Evolutionary conservation across 2,888 invertebrate genomes (phyloP), one percentile per base, ranked within the genome.

Genomic region (Catonia carolina): DNA sequence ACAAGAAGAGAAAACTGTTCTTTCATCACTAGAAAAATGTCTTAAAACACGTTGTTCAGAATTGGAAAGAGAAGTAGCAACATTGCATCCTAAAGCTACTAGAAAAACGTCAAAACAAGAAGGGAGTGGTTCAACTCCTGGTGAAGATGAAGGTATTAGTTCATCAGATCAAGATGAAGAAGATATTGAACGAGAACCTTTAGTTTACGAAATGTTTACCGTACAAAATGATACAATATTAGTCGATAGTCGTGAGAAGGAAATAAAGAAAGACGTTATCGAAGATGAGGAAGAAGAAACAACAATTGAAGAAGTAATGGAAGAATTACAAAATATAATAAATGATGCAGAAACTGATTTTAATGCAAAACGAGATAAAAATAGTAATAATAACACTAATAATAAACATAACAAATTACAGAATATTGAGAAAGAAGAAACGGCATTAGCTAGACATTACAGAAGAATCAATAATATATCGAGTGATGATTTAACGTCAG

Each of bases 61-160:
- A 66, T 72, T 87, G 3, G 85, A 86, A 71, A 80, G 83, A 39
- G 86, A 87, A 72, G 83, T 86, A 1, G 76, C 77, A 4, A 79
- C 82, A 1, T 69, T 82, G 12, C 74, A 80, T 61, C 80, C 81
- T 1, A 77, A 76, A 22, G 60, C 52, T 2, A 58, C 49, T 71
- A 73, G n/a, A 61, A 73, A 20, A 51, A 76, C 68, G 77, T 55
- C 55, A 14, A 56, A 58, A 41, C 48, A 59, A 48, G 52, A 58
- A 31, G 59, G 60, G 31, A 56, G 61, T 31, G 64, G 64, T 1
- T 68, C 67, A 2, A 67, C 87, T 5, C 87, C 89, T 63, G 86
- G 86, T 36, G 89, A 90, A 73, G 90, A 90, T 68, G 90, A 90
- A 76, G 90, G 90, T 5, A 91, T 91, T 63, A 89, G 89, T 67